phyloP scores from a whole-genome alignment of 2,113 vertebrate species.

The Callopanchax toddi region DNA sequence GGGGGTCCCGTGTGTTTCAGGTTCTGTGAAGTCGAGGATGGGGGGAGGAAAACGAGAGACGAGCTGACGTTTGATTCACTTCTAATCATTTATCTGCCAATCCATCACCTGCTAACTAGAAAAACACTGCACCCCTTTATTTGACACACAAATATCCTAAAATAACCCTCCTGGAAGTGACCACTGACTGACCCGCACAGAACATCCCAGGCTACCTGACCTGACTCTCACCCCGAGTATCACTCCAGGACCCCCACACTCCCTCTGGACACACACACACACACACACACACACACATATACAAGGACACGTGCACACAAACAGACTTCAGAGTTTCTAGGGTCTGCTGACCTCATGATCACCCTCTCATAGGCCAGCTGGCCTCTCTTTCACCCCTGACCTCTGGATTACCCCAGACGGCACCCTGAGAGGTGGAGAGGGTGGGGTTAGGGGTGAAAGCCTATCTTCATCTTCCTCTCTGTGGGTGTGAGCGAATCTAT shows the following conservation, averaged over 20 bases:
- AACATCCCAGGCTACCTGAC: conserved; percentile 72
- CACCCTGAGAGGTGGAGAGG: conserved; percentile 52
- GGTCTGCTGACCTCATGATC: conserved; percentile 72
- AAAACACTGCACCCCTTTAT: neutral
- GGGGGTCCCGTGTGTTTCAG: conserved; percentile 28
- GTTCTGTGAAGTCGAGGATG: conserved; percentile 13
- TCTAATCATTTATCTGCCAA: conserved; percentile 35
- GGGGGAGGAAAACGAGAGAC: neutral
- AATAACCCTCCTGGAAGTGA: conserved; percentile 45
- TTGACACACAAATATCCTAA: neutral
- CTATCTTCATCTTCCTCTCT: conserved; percentile 34
- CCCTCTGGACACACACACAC: conserved; percentile 11
- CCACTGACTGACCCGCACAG: conserved; percentile 76
- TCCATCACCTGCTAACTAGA: conserved; percentile 29
- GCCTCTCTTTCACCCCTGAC: conserved; percentile 86
- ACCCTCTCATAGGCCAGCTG: conserved; percentile 71
- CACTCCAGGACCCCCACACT: conserved; percentile 27
- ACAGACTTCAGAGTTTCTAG: conserved; percentile 44
- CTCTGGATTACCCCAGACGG: conserved; percentile 66
- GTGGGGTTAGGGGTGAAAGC: conserved; percentile 36
- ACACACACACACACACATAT: conserved; percentile 13
- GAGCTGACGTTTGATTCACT: conserved; percentile 38
- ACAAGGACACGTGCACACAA: conserved; percentile 9
- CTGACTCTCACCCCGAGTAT: conserved; percentile 74
- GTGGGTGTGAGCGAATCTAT: conserved; percentile 29